These are phyloP conservation scores for Megaptera novaeangliae DNA, from an alignment of 2,113 vertebrate genomes.

Conservation along the genomic window DNA sequence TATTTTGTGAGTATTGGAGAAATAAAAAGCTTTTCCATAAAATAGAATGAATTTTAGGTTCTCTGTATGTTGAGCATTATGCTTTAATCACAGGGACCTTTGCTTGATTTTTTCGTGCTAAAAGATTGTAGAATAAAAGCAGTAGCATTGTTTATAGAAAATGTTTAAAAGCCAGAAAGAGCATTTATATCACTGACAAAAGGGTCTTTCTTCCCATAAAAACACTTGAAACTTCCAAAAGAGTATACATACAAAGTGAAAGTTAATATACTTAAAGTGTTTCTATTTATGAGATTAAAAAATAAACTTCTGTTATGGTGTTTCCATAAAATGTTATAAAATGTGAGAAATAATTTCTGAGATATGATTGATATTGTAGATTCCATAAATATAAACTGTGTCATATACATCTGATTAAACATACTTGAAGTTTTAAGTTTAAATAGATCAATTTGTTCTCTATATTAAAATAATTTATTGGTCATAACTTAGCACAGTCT, in stretches of 20 bases:
- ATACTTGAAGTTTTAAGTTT: not conserved
- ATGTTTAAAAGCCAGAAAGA: constrained; percentile 15
- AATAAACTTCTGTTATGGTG: not conserved
- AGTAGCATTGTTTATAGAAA: constrained; percentile 1
- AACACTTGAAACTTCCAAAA: not conserved
- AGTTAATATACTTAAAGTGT: not conserved
- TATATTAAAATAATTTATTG: not conserved
- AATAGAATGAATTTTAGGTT: constrained; percentile 33
- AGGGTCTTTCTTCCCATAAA: constrained; percentile 6
- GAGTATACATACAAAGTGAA: not conserved
- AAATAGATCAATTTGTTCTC: not conserved
- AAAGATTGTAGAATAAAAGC: constrained; percentile 30
- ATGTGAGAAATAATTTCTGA: not conserved
- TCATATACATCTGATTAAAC: not conserved
- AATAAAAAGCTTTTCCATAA: not conserved
- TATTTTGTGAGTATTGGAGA: not conserved
- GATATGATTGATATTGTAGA: not conserved
- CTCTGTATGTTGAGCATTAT: not conserved
- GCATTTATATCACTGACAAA: constrained; percentile 14
- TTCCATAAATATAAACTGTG: not conserved
- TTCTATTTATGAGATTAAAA: not conserved
- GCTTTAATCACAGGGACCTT: not conserved
- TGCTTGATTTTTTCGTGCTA: constrained; percentile 19
- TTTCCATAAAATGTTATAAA: not conserved
- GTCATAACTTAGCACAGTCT: not conserved